phyloP scores from a whole-genome alignment of 2,113 vertebrate species.

The Serinus canaria region DNA sequence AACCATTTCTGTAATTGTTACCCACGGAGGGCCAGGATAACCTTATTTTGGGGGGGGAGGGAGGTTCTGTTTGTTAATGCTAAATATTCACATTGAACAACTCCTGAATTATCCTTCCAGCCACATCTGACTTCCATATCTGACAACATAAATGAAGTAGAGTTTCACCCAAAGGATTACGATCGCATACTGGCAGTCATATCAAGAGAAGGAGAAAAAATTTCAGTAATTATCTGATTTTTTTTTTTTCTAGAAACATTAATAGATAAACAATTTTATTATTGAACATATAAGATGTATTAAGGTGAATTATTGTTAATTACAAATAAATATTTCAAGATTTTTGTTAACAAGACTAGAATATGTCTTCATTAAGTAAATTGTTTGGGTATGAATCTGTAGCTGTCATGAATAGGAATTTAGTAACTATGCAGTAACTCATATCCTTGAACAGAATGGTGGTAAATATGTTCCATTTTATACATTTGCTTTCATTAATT shows the following conservation, averaged over 20 bases:
- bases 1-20: not conserved
- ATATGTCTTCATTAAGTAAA: not conserved
- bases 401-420: not conserved
- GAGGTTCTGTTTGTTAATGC: not conserved
- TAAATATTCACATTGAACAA: not conserved
- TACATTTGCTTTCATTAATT: not conserved
- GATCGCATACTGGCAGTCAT: constrained; percentile 81
- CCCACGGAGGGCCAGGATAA: not conserved
- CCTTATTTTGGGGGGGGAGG: not conserved
- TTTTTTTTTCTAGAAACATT: not conserved
- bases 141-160: constrained; percentile 85
- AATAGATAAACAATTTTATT: not conserved
- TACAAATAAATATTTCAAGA: not conserved
- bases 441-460: not conserved
- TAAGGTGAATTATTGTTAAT: not conserved
- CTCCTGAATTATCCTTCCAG: constrained; percentile 62
- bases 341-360: not conserved
- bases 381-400: not conserved
- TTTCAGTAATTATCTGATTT: constrained; percentile 69
- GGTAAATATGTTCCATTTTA: not conserved
- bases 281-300: not conserved
- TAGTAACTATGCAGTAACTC: not conserved
- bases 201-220: constrained; percentile 88
- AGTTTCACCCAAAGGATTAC: constrained; percentile 83
- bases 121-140: constrained; percentile 84